Percentiles rank a stretch among this genome's conserved stretches.
Conservation (phyloP, 2,888 invertebrate species). For the Synanthedon andrenaeformis region DNA sequence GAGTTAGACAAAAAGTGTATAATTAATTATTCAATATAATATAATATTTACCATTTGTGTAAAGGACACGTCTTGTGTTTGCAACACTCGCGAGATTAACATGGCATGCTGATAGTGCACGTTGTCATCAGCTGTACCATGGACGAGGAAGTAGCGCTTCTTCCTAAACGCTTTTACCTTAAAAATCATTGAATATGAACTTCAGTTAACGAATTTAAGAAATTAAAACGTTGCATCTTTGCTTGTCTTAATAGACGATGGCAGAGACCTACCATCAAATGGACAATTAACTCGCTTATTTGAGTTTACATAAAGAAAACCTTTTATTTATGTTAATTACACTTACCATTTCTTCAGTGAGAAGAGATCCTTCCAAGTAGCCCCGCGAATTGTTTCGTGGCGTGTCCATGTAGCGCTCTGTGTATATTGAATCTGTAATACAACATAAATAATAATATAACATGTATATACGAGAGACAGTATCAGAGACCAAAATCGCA, state of each 20-base stretch:
- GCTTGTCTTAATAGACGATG: too few species aligned
- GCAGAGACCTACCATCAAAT: too few species aligned
- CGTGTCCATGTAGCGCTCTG: conserved; percentile 95
- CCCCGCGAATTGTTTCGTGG: conserved; percentile 82
- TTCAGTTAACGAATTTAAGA: too few species aligned
- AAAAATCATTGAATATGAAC: not conserved
- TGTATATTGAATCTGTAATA: conserved; percentile 91
- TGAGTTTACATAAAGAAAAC: too few species aligned
- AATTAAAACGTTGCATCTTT: too few species aligned
- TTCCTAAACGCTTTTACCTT: conserved; percentile 60
- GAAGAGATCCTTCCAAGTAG: conserved; percentile 82
- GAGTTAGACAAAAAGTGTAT: too few species aligned
- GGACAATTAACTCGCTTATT: too few species aligned
- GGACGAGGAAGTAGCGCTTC: conserved; percentile 90
- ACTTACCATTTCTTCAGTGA: conserved; percentile 67
- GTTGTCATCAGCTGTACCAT: conserved; percentile 95
- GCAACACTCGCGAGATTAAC: conserved; percentile 88
- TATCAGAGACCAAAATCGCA: too few species aligned
- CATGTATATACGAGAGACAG: too few species aligned
- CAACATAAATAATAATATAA: conserved; percentile 1
- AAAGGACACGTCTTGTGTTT: conserved; percentile 88
- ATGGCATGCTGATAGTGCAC: conserved; percentile 98
- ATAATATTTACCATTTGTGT: conserved; percentile 82
- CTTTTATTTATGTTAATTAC: too few species aligned
- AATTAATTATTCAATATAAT: too few species aligned